Evolutionary conservation across 1,140 invertebrate genomes (phyloP).

Genomic region (Heliconius hewitsoni): DNA sequence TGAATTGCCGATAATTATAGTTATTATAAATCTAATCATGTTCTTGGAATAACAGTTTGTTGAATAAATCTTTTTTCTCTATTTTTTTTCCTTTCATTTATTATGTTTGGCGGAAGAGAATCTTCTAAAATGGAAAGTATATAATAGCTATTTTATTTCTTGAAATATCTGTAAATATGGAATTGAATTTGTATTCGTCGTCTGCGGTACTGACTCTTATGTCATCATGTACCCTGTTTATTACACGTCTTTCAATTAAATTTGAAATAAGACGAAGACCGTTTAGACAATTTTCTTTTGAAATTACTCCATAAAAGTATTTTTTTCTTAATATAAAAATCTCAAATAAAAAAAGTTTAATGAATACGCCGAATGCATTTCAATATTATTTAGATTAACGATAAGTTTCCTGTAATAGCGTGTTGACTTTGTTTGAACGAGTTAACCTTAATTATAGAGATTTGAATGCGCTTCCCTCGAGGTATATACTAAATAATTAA

Average conservation of each 20-base stretch:
- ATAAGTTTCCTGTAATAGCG: constrained; percentile 11
- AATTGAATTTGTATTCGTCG: no score
- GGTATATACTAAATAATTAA: not conserved
- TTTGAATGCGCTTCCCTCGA: not conserved
- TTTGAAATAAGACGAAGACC: no score
- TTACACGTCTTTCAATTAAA: no score
- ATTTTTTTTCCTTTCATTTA: not conserved
- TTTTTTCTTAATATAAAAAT: no score
- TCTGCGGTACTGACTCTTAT: no score
- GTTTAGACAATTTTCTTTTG: no score
- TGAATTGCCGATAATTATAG: constrained; percentile 10
- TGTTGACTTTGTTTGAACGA: not conserved
- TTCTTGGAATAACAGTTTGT: not conserved
- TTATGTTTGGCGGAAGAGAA: not conserved
- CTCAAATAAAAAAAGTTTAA: no score
- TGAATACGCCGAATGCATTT: not conserved
- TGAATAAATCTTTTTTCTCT: not conserved
- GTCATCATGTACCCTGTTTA: no score
- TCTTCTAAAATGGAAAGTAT: not conserved
- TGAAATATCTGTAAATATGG: no score
- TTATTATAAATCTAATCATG: not conserved
- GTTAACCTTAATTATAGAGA: not conserved
- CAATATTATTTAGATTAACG: not conserved
- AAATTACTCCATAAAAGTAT: no score
- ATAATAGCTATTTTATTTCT: no score